These are phyloP conservation scores for Ferrisia virgata DNA, from an alignment of 2,888 invertebrate species.

Conservation along the genomic window DNA sequence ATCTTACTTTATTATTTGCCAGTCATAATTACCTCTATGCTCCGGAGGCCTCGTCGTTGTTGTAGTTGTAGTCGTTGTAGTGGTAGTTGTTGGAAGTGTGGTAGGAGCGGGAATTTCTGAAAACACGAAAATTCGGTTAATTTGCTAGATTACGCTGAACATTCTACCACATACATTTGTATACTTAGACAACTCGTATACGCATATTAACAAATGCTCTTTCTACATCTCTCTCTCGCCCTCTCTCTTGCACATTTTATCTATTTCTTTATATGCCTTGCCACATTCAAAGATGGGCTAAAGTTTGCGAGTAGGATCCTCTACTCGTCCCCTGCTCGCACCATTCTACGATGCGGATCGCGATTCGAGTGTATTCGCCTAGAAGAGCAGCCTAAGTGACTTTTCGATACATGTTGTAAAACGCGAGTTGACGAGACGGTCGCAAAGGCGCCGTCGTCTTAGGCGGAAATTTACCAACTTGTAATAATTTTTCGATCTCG, in stretches of 20 bases:
- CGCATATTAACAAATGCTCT: neutral
- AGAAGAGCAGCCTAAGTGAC: neutral
- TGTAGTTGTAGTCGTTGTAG: neutral
- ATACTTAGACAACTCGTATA: neutral
- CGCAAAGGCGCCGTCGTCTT: neutral
- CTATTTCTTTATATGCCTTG: neutral
- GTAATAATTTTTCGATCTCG: neutral
- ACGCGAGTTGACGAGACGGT: neutral
- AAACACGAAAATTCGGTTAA: slow-evolving; percentile 3
- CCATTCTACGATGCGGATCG: too few species aligned
- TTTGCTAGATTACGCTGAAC: neutral
- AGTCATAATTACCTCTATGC: neutral
- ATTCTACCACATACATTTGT: neutral
- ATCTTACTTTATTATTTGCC: too few species aligned
- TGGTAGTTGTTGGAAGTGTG: neutral
- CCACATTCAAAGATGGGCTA: neutral
- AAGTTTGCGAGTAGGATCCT: neutral
- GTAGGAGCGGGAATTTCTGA: slow-evolving; percentile 19
- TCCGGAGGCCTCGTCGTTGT: neutral
- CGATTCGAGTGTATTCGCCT: neutral
- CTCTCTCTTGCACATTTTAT: too few species aligned
- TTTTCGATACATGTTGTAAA: slow-evolving; percentile 26
- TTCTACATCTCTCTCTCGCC: too few species aligned
- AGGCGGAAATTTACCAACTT: slow-evolving; percentile 4
- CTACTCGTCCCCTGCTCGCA: neutral